Evolutionary conservation across 2,797 vertebrate species (phyloP).

Genomic region (Hemitrygon akajei): DNA sequence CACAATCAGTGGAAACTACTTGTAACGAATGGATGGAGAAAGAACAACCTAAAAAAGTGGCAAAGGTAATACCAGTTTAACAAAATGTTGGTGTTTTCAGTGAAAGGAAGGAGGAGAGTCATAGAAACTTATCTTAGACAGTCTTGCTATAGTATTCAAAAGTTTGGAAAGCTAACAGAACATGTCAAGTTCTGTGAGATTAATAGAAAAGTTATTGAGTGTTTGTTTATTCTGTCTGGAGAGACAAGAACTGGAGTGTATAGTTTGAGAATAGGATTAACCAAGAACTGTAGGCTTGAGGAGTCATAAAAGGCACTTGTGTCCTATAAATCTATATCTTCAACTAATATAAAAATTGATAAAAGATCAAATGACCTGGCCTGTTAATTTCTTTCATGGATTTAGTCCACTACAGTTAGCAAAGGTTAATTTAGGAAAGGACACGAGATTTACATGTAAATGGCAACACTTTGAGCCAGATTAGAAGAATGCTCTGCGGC

Average conservation of each 20-base stretch:
- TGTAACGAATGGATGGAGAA: constrained; percentile 56
- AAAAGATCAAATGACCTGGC: not conserved
- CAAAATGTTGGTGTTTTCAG: not conserved
- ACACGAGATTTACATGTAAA: not conserved
- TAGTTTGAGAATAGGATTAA: too few species aligned
- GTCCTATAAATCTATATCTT: not conserved
- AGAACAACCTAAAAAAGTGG: constrained; percentile 74
- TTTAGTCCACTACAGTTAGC: not conserved
- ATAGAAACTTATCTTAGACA: not conserved
- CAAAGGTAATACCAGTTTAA: constrained; percentile 63
- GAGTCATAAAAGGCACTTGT: too few species aligned
- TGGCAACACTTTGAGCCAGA: too few species aligned
- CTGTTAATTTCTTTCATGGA: not conserved
- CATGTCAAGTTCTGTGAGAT: too few species aligned
- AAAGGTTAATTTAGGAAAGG: not conserved
- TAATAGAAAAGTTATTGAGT: too few species aligned
- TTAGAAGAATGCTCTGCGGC: too few species aligned
- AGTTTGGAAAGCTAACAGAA: not conserved
- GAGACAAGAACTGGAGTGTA: too few species aligned
- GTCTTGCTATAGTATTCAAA: not conserved
- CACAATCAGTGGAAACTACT: constrained; percentile 53
- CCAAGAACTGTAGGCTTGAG: too few species aligned
- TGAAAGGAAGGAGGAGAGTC: not conserved
- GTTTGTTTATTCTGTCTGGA: too few species aligned
- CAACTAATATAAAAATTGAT: not conserved